phyloP scores from a whole-genome alignment of 2,797 vertebrate genomes.

The Diplodus puntazzo region DNA sequence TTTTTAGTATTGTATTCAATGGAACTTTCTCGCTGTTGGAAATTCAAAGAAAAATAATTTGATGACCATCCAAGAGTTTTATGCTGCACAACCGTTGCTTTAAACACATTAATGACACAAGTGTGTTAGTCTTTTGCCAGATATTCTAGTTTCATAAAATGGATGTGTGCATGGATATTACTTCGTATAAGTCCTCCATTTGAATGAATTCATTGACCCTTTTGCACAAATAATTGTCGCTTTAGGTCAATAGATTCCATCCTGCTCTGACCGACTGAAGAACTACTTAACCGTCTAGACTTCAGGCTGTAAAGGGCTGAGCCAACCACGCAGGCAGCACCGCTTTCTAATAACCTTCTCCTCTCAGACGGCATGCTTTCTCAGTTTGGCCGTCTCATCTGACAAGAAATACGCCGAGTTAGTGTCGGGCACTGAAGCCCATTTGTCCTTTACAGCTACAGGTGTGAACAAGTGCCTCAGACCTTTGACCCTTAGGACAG shows the following conservation, averaged over 20 bases:
- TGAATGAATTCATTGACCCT: neutral
- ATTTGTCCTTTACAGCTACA: conserved; percentile 63
- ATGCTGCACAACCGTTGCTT: neutral
- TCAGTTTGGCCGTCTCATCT: conserved; percentile 16
- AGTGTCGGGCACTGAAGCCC: conserved; percentile 23
- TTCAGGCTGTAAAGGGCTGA: conserved; percentile 35
- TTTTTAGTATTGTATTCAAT: neutral
- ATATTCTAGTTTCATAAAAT: conserved; percentile 5
- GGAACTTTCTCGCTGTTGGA: neutral
- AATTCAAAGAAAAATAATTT: neutral
- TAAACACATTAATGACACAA: neutral
- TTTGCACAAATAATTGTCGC: neutral
- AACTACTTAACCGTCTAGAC: conserved; percentile 38
- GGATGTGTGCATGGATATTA: neutral
- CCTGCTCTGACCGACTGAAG: conserved; percentile 15
- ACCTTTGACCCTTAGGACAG: conserved; percentile 55
- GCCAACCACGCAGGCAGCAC: conserved; percentile 26
- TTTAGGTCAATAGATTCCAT: conserved; percentile 9
- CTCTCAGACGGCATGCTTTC: conserved; percentile 6
- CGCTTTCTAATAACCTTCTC: conserved; percentile 20
- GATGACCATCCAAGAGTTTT: neutral
- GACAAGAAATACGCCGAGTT: conserved; percentile 42
- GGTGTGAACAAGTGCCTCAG: conserved; percentile 64
- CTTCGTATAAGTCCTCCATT: neutral
- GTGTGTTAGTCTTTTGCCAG: neutral